phyloP scores from a whole-genome alignment of 1,140 invertebrate species.

The Drosophila teissieri region DNA sequence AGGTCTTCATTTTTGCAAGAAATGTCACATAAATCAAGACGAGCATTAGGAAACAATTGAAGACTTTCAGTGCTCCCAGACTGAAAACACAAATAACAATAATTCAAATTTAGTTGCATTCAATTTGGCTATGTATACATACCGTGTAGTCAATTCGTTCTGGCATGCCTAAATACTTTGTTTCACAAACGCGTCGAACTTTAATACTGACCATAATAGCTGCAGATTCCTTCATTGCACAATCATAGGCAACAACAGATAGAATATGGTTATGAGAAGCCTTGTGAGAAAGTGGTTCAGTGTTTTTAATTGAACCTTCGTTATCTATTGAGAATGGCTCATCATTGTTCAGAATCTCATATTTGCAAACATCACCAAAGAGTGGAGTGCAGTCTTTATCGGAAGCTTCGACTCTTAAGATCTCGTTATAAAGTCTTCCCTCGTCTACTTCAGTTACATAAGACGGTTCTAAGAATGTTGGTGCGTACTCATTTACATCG shows the following conservation, averaged over 20 bases:
- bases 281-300: constrained; percentile 95
- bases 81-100: constrained; percentile 27
- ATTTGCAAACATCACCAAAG: constrained; percentile 97
- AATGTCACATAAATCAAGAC: constrained; percentile 94
- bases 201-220: constrained; percentile 98
- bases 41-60: constrained; percentile 92
- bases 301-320: constrained; percentile 95
- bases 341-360: constrained; percentile 95
- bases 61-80: constrained; percentile 77
- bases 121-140: constrained; percentile 79
- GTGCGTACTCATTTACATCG: constrained; percentile 97
- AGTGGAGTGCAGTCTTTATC: constrained; percentile 96
- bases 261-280: constrained; percentile 97
- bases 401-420: constrained; percentile 94
- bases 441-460: constrained; percentile 96
- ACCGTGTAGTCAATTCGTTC: constrained; percentile 96
- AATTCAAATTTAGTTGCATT: background rate
- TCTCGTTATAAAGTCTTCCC: constrained; percentile 94
- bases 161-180: constrained; percentile 88
- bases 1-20: constrained; percentile 88
- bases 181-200: constrained; percentile 86
- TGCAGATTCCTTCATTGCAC: constrained; percentile 94
- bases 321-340: constrained; percentile 97
- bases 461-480: constrained; percentile 94
- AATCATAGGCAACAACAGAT: constrained; percentile 98